Conservation (phyloP, 2,113 vertebrate species). For the Genyomyrus donnyi region DNA sequence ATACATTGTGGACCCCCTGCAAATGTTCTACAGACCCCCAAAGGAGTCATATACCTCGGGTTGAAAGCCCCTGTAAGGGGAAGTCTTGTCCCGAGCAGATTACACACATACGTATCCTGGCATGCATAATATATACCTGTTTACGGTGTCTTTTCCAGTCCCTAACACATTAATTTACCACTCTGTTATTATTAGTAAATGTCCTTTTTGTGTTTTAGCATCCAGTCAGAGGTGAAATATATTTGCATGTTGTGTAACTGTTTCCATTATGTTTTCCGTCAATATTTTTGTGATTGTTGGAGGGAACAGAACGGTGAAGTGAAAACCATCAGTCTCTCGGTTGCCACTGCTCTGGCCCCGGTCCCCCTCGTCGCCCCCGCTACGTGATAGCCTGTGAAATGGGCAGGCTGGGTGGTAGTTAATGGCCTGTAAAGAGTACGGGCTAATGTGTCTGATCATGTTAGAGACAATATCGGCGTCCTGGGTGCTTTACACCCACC, state of each 20-base stretch:
- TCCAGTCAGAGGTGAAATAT: background rate
- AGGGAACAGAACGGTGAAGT: background rate
- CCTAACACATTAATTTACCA: background rate
- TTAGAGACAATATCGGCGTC: background rate
- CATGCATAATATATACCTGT: background rate
- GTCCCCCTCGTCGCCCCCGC: background rate
- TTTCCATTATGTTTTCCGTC: background rate
- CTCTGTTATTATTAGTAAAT: background rate
- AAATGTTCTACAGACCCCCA: background rate
- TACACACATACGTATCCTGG: background rate
- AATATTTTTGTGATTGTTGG: background rate
- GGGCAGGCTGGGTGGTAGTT: background rate
- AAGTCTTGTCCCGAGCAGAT: background rate
- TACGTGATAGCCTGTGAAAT: background rate
- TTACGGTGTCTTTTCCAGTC: too few relatives aligned
- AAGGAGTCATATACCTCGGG: background rate
- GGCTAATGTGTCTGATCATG: constrained; percentile 18
- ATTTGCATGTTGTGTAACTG: constrained; percentile 16
- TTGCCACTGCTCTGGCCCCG: background rate
- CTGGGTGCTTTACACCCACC: background rate
- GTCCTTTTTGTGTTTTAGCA: background rate
- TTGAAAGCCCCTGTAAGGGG: background rate
- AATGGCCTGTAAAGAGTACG: constrained; percentile 6
- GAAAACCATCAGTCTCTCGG: constrained; percentile 1
- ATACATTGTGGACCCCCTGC: background rate